A percentile compares a stretch with the other conserved stretches of the same genome.
Conservation (phyloP, 2,888 invertebrate species). For the Phytoseiulus persimilis region DNA sequence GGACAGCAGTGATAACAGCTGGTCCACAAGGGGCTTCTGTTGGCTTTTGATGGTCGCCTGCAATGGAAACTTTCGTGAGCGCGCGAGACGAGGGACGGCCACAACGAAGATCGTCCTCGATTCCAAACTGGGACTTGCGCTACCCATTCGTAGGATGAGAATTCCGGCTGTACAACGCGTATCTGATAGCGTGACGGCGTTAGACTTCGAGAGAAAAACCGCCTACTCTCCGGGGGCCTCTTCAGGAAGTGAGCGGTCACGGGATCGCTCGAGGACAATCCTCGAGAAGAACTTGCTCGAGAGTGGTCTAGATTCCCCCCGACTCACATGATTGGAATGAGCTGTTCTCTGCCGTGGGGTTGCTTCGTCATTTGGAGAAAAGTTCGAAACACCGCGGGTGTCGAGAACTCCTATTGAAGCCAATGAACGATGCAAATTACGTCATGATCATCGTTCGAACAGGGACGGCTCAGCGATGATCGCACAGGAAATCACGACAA, state of each 20-base stretch:
- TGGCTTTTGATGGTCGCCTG: constrained; percentile 92
- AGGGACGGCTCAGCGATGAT: background rate
- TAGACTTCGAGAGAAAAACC: background rate
- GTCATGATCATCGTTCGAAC: background rate
- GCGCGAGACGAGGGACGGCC: too few species aligned
- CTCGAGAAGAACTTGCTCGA: too few species aligned
- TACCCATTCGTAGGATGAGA: background rate
- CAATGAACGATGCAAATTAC: background rate
- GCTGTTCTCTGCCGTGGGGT: too few species aligned
- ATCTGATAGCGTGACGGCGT: background rate
- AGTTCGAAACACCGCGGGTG: background rate
- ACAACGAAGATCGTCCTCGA: background rate
- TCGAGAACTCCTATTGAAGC: background rate
- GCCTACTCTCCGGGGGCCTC: background rate
- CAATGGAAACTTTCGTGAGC: constrained; percentile 47
- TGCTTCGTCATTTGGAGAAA: too few species aligned
- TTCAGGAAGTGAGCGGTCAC: background rate
- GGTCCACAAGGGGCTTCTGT: constrained; percentile 88
- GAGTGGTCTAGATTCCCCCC: too few species aligned
- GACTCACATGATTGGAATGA: too few species aligned
- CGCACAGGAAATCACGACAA: background rate
- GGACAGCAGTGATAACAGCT: constrained; percentile 73
- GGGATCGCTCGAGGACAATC: background rate
- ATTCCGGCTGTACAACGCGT: background rate
- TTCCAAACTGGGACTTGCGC: background rate